Conservation (phyloP, 1,140 invertebrate species). For the Plectrocnemia conspersa region DNA sequence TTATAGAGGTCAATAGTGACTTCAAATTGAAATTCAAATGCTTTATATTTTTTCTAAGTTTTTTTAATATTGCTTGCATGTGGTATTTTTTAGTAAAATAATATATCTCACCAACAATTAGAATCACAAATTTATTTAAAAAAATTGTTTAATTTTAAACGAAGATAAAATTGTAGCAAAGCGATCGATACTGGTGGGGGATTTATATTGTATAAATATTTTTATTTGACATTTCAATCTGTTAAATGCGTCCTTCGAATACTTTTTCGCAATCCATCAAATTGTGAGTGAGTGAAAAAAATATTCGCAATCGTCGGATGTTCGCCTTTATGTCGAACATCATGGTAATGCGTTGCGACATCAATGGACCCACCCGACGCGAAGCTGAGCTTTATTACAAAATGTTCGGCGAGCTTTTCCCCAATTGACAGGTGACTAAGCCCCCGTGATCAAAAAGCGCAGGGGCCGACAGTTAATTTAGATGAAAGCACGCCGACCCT, state of each 20-base stretch:
- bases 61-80: too few species aligned
- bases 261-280: slow-evolving; percentile 8
- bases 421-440: slow-evolving; percentile 12
- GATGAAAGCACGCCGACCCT: slow-evolving; percentile 8
- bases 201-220: too few species aligned
- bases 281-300: neutral
- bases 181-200: too few species aligned
- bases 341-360: slow-evolving; percentile 10
- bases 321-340: slow-evolving; percentile 9
- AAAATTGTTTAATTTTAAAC: too few species aligned
- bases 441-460: slow-evolving; percentile 5
- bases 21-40: too few species aligned
- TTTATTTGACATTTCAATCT: too few species aligned
- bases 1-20: too few species aligned
- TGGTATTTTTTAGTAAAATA: too few species aligned
- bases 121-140: too few species aligned
- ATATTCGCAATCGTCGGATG: slow-evolving; percentile 11
- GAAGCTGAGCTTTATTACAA: slow-evolving; percentile 9
- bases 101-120: too few species aligned
- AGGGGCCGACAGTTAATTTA: slow-evolving; percentile 1
- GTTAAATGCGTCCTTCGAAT: slow-evolving; percentile 3
- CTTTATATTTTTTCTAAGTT: too few species aligned
- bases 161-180: too few species aligned
- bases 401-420: slow-evolving; percentile 7
- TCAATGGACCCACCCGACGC: neutral